Conservation (phyloP, 2,113 vertebrate genomes). For the Amphiprion ocellaris region DNA sequence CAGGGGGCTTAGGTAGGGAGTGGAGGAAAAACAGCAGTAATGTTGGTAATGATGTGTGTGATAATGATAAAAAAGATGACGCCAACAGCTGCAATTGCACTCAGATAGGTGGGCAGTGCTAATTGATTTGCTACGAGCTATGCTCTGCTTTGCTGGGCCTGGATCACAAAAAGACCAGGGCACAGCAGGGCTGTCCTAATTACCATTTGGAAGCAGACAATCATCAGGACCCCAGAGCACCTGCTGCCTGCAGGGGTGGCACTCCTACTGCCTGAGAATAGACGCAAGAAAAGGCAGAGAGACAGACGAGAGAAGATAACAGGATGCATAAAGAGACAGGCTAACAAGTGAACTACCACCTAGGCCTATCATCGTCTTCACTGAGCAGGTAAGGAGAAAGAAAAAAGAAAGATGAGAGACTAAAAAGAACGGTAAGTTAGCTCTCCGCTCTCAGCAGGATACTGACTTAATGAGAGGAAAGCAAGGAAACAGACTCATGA, state of each 20-base stretch:
- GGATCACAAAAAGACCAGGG: slow-evolving; percentile 57
- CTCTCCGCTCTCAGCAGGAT: slow-evolving; percentile 51
- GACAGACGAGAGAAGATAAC: slow-evolving; percentile 13
- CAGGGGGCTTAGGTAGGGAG: not conserved
- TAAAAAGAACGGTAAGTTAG: slow-evolving; percentile 16
- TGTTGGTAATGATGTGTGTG: slow-evolving; percentile 1
- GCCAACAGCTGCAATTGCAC: slow-evolving; percentile 34
- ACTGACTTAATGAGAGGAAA: slow-evolving; percentile 57
- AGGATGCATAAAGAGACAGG: slow-evolving; percentile 17
- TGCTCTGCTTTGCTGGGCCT: slow-evolving; percentile 44
- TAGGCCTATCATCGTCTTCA: not conserved
- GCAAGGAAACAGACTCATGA: slow-evolving; percentile 39
- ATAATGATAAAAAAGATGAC: slow-evolving; percentile 32
- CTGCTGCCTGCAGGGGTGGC: slow-evolving; percentile 60
- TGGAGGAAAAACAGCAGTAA: slow-evolving; percentile 10
- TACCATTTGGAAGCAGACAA: slow-evolving; percentile 70
- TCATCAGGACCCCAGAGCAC: slow-evolving; percentile 67
- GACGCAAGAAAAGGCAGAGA: slow-evolving; percentile 27
- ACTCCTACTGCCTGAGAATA: slow-evolving; percentile 44
- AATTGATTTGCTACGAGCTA: slow-evolving; percentile 66
- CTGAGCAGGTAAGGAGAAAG: slow-evolving; percentile 23
- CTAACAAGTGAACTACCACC: slow-evolving; percentile 36
- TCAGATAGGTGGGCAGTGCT: slow-evolving; percentile 61
- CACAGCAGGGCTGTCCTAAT: slow-evolving; percentile 73
- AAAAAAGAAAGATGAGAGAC: slow-evolving; percentile 25